A percentile compares a stretch with the other conserved stretches of the same genome.
Evolutionary conservation across 2,888 invertebrate genomes (phyloP).

Genomic region (Acanthosepion pharaonis): DNA sequence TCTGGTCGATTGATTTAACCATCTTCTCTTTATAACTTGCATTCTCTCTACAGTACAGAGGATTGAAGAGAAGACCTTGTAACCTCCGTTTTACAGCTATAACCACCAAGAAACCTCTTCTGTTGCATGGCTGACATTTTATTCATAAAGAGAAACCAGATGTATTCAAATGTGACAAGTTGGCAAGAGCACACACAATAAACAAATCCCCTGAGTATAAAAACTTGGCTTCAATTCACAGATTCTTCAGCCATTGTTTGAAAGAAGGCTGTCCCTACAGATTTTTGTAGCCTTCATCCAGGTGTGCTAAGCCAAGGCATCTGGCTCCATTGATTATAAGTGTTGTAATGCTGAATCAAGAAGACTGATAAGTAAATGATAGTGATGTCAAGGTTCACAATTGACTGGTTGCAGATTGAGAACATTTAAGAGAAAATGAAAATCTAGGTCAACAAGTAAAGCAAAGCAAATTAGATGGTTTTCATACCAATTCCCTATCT

Average conservation of each 20-base stretch:
- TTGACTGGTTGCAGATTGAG: neutral
- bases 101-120: neutral
- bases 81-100: neutral
- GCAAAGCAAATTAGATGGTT: neutral
- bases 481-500: no score
- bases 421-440: neutral
- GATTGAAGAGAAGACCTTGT: neutral
- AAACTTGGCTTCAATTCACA: neutral
- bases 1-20: neutral
- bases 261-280: slow-evolving; percentile 9
- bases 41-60: no score
- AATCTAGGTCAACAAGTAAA: neutral
- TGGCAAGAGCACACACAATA: neutral
- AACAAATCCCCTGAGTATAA: neutral
- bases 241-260: neutral
- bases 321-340: slow-evolving; percentile 33
- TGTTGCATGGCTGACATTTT: neutral
- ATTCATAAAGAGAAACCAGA: slow-evolving; percentile 33
- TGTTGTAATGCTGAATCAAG: neutral
- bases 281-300: neutral
- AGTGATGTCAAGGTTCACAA: neutral
- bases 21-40: no score
- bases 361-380: neutral
- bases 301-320: neutral
- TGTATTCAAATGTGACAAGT: slow-evolving; percentile 21